phyloP scores from a whole-genome alignment of 2,888 invertebrate species.

The Tenthredo distinguenda region DNA sequence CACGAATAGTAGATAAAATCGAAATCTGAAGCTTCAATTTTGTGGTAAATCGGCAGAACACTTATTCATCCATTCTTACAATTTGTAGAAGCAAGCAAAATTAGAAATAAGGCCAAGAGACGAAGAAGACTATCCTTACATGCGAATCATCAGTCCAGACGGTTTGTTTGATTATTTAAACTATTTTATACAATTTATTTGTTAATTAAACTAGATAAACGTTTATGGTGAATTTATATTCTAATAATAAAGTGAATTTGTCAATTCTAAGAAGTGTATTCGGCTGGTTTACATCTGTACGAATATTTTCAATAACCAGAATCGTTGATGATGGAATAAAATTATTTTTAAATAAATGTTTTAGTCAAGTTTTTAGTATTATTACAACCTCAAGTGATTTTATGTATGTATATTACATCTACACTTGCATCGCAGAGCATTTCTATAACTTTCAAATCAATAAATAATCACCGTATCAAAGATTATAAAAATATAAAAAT shows the following conservation, averaged over 20 bases:
- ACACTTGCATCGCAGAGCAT: slow-evolving; percentile 13
- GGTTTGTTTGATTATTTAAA: background rate
- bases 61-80: background rate
- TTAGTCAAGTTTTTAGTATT: background rate
- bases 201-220: background rate
- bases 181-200: background rate
- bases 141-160: background rate
- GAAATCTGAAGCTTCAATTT: background rate
- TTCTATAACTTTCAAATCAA: slow-evolving; percentile 17
- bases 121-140: background rate
- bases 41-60: background rate
- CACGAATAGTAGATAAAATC: background rate
- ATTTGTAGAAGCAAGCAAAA: background rate
- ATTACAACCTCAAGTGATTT: background rate
- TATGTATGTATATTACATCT: background rate
- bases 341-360: background rate
- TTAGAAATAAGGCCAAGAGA: background rate
- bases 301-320: background rate
- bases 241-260: background rate
- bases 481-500: slow-evolving; percentile 35
- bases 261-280: background rate
- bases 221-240: background rate
- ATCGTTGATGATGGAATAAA: background rate
- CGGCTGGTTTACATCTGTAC: background rate
- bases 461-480: slow-evolving; percentile 16